Conservation (phyloP, 92 coral and sea anemone genomes). For the Nematostella vectensis region DNA sequence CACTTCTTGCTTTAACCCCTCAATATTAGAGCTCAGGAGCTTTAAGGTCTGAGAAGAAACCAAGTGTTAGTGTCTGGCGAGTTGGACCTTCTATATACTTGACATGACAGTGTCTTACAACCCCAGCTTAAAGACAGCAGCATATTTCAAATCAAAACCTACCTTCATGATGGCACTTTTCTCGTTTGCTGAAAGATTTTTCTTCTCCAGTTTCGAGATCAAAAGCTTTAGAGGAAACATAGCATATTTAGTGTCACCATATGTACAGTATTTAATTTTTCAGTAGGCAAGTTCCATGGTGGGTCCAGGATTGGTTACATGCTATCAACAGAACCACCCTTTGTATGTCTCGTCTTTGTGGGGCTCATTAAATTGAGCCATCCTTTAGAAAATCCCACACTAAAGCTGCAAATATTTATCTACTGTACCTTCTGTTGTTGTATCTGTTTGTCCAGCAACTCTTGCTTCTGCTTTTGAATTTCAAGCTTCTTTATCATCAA, state of each 20-base stretch:
- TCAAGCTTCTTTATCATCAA: constrained; percentile 78
- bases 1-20: constrained; percentile 67
- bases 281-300: too few relatives aligned
- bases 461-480: constrained; percentile 89
- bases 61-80: not conserved
- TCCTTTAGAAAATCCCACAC: too few relatives aligned
- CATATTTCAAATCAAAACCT: too few relatives aligned
- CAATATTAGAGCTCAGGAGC: constrained; percentile 75
- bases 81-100: not conserved
- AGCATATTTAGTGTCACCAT: not conserved
- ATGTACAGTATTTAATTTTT: too few relatives aligned
- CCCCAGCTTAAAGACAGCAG: too few relatives aligned
- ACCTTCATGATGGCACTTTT: constrained; percentile 90
- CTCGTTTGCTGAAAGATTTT: constrained; percentile 66
- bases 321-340: too few relatives aligned
- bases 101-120: too few relatives aligned
- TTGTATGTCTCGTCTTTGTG: too few relatives aligned
- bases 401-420: too few relatives aligned
- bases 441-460: constrained; percentile 75
- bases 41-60: constrained; percentile 65
- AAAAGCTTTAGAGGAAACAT: constrained; percentile 46
- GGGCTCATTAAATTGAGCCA: too few relatives aligned
- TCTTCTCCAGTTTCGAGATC: constrained; percentile 92
- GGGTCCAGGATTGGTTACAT: too few relatives aligned
- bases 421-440: constrained; percentile 86